Evolutionary conservation across 1,140 invertebrate genomes (phyloP), one percentile per base, ranked within the genome.

Genomic region (Intoshia linei): DNA sequence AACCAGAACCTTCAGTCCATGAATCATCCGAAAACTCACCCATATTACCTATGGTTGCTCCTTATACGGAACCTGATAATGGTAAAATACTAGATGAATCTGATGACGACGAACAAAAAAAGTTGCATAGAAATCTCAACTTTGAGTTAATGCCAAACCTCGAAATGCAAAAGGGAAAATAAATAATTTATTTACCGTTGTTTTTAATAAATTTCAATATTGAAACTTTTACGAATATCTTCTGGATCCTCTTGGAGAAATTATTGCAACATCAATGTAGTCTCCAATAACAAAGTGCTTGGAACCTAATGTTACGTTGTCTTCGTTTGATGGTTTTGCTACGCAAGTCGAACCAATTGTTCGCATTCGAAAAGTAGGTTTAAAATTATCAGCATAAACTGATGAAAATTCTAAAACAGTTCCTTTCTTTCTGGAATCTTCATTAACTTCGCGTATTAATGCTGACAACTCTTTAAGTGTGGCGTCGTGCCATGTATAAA

Each of bases 361-460:
- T 43, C 78, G 64, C 67, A 84, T 72, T 32, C 61, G 47, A 50
- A 77, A 87, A n/a, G 71, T 68, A 14, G 73, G 68, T 19, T 67
- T 65, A 38, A 72, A 61, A 27, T 63, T 54, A 51, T 93, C 81
- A 2, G 84, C 83, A 49, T 69, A 81, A 0, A 95, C 78, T 23
- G 93, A 64, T 3, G 75, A 72, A 65, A 98, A 98, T 51, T 87
- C 79, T 59, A 95, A 93, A 44, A 76, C 77, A n/a, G 84, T 92
- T 34, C 83, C 84, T 54, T 81, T 79, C 37, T 71, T 68, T 20
- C 83, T 60, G 5, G 84, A 74, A 53, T 95, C 87, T 22, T 77
- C 75, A 59, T 93, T 92, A 0, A 95, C 83, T 67, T 95, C 84
- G 50, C 84, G 83, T 0, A 98, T 79, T 6, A 95, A 61, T 30